Evolutionary conservation across 2,113 vertebrate species (phyloP).

Genomic region (Thunnus maccoyii): DNA sequence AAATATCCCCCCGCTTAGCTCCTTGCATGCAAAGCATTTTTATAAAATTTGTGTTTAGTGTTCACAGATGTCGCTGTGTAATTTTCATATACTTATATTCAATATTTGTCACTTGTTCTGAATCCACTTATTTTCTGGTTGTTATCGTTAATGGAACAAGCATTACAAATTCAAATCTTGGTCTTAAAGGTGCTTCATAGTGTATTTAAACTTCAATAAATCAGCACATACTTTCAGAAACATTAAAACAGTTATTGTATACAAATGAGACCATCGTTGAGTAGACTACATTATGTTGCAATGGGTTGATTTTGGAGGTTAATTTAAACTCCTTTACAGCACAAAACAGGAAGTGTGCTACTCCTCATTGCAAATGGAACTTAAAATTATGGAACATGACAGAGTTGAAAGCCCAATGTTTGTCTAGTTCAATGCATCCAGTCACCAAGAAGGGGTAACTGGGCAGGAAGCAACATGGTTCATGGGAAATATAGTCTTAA

Average conservation of each 20-base stretch:
- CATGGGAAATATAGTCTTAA: constrained; percentile 7
- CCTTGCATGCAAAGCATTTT: constrained; percentile 49
- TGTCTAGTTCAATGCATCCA: not conserved
- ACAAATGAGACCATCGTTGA: not conserved
- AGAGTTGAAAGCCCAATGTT: not conserved
- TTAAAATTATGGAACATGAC: too few species aligned
- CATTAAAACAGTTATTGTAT: not conserved
- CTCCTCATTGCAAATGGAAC: too few species aligned
- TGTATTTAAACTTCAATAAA: too few species aligned
- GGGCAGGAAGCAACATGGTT: not conserved
- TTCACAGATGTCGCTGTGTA: constrained; percentile 18
- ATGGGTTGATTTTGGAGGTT: not conserved
- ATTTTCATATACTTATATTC: constrained; percentile 2
- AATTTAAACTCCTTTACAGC: not conserved
- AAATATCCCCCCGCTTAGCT: constrained; percentile 26
- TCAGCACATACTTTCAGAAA: not conserved
- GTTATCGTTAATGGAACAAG: not conserved
- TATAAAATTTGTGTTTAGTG: constrained; percentile 8
- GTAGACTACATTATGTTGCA: not conserved
- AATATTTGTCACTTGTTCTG: not conserved
- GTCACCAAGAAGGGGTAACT: not conserved
- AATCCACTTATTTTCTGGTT: not conserved
- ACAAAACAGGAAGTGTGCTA: not conserved
- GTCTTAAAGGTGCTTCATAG: too few species aligned
- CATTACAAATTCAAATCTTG: not conserved